phyloP scores from a whole-genome alignment of 2,113 vertebrate species.

The Cnemophilus loriae region DNA sequence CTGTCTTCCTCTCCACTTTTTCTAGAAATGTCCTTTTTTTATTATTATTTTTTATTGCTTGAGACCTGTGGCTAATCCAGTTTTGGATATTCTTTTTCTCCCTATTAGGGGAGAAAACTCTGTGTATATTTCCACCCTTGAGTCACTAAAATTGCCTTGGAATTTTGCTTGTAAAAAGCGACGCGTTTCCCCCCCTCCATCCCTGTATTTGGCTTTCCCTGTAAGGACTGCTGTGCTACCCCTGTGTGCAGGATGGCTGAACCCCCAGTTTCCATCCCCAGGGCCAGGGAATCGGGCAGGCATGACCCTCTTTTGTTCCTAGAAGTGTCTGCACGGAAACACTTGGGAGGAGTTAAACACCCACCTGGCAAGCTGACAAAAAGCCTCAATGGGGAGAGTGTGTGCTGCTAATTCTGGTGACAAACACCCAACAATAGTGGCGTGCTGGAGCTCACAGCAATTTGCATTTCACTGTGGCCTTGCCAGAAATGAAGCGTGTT shows the following conservation, averaged over 20 bases:
- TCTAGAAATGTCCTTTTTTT: neutral
- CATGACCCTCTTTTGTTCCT: neutral
- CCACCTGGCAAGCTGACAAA: neutral
- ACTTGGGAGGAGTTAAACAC: neutral
- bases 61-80: neutral
- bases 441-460: constrained; percentile 12
- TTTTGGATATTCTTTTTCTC: neutral
- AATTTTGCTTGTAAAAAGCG: neutral
- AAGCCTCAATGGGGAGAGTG: constrained; percentile 21
- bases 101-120: neutral
- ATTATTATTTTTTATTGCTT: neutral
- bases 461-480: constrained; percentile 36
- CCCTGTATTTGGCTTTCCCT: neutral
- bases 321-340: neutral
- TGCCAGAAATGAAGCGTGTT: constrained; percentile 7
- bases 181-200: accelerated
- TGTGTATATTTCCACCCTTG: neutral
- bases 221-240: neutral
- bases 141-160: neutral
- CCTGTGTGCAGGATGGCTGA: neutral
- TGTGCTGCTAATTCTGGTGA: constrained; percentile 52
- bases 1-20: neutral
- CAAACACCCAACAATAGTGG: constrained; percentile 44
- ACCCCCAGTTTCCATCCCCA: neutral
- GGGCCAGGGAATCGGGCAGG: neutral